Evolutionary conservation across 2,797 vertebrate genomes (phyloP).

Genomic region (Melanotaenia trifasciata): DNA sequence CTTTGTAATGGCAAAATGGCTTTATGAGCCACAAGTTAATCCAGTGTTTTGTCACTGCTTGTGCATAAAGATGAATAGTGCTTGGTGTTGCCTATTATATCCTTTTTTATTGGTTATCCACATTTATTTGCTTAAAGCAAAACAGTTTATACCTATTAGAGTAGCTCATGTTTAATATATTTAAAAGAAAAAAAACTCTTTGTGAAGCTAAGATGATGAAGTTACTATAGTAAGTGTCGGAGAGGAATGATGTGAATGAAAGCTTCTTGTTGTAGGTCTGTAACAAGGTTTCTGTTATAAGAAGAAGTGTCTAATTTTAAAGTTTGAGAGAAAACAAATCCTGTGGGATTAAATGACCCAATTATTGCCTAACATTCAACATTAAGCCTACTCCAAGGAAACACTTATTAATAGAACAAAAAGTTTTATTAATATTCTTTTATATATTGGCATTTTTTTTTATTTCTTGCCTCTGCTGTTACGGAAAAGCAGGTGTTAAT

Average conservation of each 20-base stretch:
- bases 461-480: neutral
- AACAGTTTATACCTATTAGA: too few relatives aligned
- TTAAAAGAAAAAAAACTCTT: neutral
- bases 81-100: too few relatives aligned
- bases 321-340: conserved; percentile 64
- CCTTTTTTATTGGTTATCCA: too few relatives aligned
- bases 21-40: too few relatives aligned
- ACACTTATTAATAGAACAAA: conserved; percentile 47
- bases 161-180: neutral
- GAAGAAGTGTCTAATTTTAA: conserved; percentile 61
- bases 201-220: neutral
- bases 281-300: conserved; percentile 40
- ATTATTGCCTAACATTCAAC: conserved; percentile 67
- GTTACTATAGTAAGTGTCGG: neutral
- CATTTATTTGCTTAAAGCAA: neutral
- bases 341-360: conserved; percentile 72
- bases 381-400: conserved; percentile 53
- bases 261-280: conserved; percentile 23
- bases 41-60: too few relatives aligned
- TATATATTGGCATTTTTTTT: neutral
- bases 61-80: too few relatives aligned
- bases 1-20: neutral
- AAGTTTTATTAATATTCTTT: conserved; percentile 11
- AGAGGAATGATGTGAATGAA: conserved; percentile 18
- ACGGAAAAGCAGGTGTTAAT: neutral